Conservation (phyloP, 2,888 invertebrate species). For the Dynastes maya region DNA sequence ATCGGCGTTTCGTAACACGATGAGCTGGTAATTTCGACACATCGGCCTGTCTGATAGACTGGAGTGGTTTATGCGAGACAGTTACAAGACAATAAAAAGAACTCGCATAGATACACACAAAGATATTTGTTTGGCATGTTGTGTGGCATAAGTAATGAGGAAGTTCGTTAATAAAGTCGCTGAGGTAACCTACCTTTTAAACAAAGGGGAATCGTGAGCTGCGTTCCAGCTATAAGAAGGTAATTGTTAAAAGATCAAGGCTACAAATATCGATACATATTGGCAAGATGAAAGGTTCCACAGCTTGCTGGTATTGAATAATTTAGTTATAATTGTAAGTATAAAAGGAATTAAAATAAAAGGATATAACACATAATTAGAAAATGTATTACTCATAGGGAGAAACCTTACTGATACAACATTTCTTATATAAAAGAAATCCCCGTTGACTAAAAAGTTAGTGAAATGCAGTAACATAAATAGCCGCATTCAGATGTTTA, state of each 20-base stretch:
- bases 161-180: conserved; percentile 28
- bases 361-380: too few relatives aligned
- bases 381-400: too few relatives aligned
- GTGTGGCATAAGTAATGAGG: conserved; percentile 32
- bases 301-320: background rate
- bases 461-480: too few relatives aligned
- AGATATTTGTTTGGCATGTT: conserved; percentile 30
- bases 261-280: conserved; percentile 30
- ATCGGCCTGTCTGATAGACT: background rate
- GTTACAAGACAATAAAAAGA: conserved; percentile 35
- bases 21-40: conserved; percentile 16
- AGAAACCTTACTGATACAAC: too few relatives aligned
- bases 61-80: conserved; percentile 1
- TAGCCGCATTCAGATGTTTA: too few relatives aligned
- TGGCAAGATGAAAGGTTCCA: conserved; percentile 14
- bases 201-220: conserved; percentile 30
- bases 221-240: background rate
- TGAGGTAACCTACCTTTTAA: conserved; percentile 27
- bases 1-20: conserved; percentile 14
- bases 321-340: background rate
- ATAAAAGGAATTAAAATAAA: too few relatives aligned
- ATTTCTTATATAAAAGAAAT: too few relatives aligned
- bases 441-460: too few relatives aligned
- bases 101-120: conserved; percentile 8
- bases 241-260: conserved; percentile 35